Percentiles rank a stretch among this genome's conserved stretches.
phyloP scores from a whole-genome alignment of 2,797 vertebrate genomes.

The Lateolabrax maculatus region DNA sequence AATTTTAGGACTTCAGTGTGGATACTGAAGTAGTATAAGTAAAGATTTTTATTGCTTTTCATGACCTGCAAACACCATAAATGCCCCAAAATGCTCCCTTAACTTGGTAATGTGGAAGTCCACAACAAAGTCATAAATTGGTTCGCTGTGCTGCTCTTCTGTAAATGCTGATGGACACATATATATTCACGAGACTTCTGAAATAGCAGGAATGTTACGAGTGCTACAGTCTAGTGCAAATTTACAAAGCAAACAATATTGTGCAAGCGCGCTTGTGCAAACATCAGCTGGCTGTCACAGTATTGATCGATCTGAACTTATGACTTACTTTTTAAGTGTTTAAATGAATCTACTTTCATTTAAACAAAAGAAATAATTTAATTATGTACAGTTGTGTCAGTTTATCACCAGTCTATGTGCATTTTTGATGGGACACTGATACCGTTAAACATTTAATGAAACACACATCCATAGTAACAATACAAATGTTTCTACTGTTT shows the following conservation, averaged over 20 bases:
- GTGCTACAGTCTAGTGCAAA: not conserved
- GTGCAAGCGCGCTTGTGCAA: not conserved
- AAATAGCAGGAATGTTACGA: not conserved
- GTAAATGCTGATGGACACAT: not conserved
- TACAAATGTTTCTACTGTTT: not conserved
- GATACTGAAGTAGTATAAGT: no score
- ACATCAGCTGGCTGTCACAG: constrained; percentile 3
- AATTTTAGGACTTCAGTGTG: not conserved
- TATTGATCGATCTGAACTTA: not conserved
- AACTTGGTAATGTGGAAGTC: not conserved
- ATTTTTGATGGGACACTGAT: not conserved
- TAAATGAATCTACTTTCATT: not conserved
- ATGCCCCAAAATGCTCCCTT: not conserved
- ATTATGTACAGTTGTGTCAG: not conserved
- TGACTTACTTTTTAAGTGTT: not conserved
- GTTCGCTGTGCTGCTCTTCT: not conserved
- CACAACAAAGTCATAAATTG: not conserved
- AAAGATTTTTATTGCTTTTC: not conserved
- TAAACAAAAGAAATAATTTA: not conserved
- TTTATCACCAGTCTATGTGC: not conserved
- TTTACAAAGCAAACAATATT: constrained; percentile 9
- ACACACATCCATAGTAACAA: not conserved
- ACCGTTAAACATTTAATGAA: not conserved
- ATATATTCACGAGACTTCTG: not conserved
- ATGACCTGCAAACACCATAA: not conserved